phyloP scores from a whole-genome alignment of 2,113 vertebrate species.

The Toxostoma redivivum region DNA sequence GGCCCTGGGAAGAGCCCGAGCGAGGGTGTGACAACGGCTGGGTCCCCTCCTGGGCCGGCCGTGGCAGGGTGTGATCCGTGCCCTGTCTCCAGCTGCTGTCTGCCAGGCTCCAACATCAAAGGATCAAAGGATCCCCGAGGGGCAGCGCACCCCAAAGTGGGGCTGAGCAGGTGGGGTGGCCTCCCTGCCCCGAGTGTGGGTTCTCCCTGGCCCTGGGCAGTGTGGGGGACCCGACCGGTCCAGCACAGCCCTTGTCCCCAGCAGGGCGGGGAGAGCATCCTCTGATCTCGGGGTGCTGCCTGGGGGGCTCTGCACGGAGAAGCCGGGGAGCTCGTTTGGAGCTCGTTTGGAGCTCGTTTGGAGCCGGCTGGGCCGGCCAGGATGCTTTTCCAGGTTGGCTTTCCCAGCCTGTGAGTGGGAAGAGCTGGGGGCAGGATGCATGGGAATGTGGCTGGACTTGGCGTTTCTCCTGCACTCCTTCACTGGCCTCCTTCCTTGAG shows the following conservation, averaged over 20 bases:
- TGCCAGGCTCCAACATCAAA: conserved; percentile 29
- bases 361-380: conserved; percentile 7
- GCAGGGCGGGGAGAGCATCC: conserved; percentile 8
- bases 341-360: conserved; percentile 17
- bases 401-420: not conserved
- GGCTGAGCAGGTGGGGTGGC: not conserved
- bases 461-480: rapidly evolving
- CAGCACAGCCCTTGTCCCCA: not conserved
- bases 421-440: not conserved
- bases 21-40: not conserved
- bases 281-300: conserved; percentile 21
- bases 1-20: not conserved
- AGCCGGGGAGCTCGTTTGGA: conserved; percentile 14
- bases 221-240: not conserved
- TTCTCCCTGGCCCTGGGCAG: not conserved
- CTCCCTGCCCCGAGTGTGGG: not conserved
- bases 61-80: not conserved
- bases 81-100: not conserved
- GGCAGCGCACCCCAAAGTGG: not conserved
- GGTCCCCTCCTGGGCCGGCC: not conserved
- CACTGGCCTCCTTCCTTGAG: not conserved
- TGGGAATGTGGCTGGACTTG: not conserved
- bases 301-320: not conserved
- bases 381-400: not conserved
- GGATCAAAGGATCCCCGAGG: not conserved